Evolutionary conservation across 2,797 vertebrate genomes (phyloP).

Genomic region (Pangasius krempfi): DNA sequence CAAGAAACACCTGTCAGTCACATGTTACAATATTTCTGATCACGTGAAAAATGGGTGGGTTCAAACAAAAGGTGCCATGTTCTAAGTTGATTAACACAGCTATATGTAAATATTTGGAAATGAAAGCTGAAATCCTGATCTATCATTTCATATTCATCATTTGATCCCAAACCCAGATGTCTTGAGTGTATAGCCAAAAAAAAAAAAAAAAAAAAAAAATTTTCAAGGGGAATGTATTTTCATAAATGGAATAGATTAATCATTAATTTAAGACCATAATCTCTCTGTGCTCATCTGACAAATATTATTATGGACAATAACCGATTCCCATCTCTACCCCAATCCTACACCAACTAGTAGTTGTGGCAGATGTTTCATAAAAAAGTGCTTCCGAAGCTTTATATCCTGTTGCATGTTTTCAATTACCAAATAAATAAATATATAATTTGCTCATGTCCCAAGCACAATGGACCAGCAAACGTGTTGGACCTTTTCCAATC

Average conservation of each 20-base stretch:
- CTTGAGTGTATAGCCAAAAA: neutral
- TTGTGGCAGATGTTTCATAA: constrained; percentile 57
- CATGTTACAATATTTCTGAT: neutral
- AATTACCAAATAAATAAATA: constrained; percentile 63
- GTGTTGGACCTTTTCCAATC: constrained; percentile 53
- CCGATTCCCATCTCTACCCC: constrained; percentile 47
- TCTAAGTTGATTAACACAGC: neutral
- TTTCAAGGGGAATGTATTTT: neutral
- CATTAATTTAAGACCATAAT: constrained; percentile 7
- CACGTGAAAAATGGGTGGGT: neutral
- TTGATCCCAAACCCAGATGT: neutral
- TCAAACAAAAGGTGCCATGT: neutral
- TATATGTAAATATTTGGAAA: neutral
- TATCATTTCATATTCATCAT: neutral
- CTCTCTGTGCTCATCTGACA: constrained; percentile 14
- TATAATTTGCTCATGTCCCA: constrained; percentile 53
- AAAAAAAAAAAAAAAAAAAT: neutral
- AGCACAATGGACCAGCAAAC: constrained; percentile 47
- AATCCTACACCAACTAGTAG: constrained; percentile 54
- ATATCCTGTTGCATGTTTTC: constrained; percentile 61
- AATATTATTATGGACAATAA: constrained; percentile 32
- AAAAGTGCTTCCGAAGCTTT: constrained; percentile 55
- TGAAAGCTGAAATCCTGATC: neutral
- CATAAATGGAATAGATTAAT: constrained; percentile 4
- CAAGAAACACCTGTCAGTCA: neutral